Conservation (phyloP, 1,140 invertebrate species). For the Heliconius melpomene region DNA sequence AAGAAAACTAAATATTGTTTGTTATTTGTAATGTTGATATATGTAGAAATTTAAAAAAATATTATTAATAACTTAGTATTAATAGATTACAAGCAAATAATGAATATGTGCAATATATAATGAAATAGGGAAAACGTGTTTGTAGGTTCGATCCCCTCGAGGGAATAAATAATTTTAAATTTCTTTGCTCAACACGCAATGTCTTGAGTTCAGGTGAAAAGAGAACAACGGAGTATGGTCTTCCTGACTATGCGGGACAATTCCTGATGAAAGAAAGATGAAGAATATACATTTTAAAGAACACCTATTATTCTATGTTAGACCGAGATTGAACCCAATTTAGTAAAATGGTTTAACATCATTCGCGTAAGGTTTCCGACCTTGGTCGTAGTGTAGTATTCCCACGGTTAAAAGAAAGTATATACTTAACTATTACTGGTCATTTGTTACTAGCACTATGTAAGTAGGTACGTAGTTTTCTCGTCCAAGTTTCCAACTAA, state of each 20-base stretch:
- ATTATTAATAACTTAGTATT: no score
- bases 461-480: conserved; percentile 15
- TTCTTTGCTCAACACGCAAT: no score
- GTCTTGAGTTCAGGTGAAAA: no score
- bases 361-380: conserved; percentile 36
- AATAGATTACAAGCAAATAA: no score
- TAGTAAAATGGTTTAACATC: conserved; percentile 35
- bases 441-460: neutral
- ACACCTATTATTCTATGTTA: neutral
- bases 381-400: conserved; percentile 32
- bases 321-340: conserved; percentile 22
- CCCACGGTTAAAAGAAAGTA: conserved; percentile 38
- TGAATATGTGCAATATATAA: no score
- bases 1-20: no score
- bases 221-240: no score
- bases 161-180: no score
- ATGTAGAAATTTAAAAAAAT: neutral
- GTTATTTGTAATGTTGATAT: no score
- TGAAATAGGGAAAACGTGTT: no score
- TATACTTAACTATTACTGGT: conserved; percentile 15
- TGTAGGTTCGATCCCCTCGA: no score
- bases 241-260: no score
- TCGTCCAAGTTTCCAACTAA: conserved; percentile 16
- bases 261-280: neutral
- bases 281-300: neutral